A percentile compares a stretch with the other conserved stretches of the same genome.
Conservation (phyloP, 2,797 vertebrate genomes). For the Thaleichthys pacificus region DNA sequence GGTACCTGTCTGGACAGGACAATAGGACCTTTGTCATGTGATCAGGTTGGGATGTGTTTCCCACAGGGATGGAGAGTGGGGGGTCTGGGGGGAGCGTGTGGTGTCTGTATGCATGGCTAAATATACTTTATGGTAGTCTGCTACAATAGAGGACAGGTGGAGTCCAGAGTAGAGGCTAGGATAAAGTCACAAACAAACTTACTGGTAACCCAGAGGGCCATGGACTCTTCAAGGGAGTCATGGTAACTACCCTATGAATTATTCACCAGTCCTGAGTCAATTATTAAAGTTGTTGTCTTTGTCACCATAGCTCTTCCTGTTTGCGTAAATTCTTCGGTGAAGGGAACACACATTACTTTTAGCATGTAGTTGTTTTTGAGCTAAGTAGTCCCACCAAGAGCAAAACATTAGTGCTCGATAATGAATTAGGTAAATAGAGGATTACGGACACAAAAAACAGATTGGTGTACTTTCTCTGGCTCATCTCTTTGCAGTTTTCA, state of each 20-base stretch:
- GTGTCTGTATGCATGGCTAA: slow-evolving; percentile 12
- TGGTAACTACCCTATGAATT: slow-evolving; percentile 15
- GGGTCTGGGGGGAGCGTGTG: background rate
- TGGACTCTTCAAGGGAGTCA: slow-evolving; percentile 18
- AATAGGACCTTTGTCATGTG: slow-evolving; percentile 63
- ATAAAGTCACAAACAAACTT: slow-evolving; percentile 12
- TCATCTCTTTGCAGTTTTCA: slow-evolving; percentile 5
- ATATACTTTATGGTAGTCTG: background rate
- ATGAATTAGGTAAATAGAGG: background rate
- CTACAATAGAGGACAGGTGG: slow-evolving; percentile 31
- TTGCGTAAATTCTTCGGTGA: background rate
- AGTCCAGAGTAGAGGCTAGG: slow-evolving; percentile 34
- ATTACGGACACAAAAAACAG: slow-evolving; percentile 4
- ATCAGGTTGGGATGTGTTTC: slow-evolving; percentile 46
- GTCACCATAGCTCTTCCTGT: background rate
- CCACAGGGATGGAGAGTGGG: slow-evolving; percentile 38
- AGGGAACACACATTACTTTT: too few relatives aligned
- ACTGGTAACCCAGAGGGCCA: slow-evolving; percentile 22
- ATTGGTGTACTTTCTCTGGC: background rate
- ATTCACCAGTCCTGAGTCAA: slow-evolving; percentile 28
- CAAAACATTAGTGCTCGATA: background rate
- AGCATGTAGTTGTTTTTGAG: too few relatives aligned
- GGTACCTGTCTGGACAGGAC: slow-evolving; percentile 32
- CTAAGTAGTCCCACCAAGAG: background rate
- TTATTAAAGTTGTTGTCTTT: slow-evolving; percentile 29